These are phyloP conservation scores for Ammospiza caudacuta DNA, from an alignment of 2,113 vertebrate genomes.

Conservation along the genomic window DNA sequence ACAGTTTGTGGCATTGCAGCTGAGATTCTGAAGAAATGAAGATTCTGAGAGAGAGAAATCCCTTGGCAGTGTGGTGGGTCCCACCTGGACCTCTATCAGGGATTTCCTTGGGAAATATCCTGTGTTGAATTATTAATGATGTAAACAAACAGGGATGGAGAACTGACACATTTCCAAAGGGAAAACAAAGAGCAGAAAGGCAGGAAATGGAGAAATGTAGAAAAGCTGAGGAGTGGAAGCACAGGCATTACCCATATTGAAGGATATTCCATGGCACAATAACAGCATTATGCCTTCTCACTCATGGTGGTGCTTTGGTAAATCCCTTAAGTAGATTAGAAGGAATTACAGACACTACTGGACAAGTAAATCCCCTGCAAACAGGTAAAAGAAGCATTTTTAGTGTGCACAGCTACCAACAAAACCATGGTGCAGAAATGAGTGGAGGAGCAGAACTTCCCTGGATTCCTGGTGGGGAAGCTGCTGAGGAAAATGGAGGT, in stretches of 20 bases:
- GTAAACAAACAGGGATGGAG: not conserved
- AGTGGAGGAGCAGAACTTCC: not conserved
- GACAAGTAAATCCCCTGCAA: not conserved
- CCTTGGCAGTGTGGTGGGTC: not conserved
- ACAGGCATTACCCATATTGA: not conserved
- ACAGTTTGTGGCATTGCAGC: not conserved
- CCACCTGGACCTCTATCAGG: not conserved
- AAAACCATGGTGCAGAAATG: not conserved
- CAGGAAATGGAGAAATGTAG: not conserved
- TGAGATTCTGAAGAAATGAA: not conserved
- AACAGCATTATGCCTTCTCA: not conserved
- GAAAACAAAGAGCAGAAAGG: not conserved
- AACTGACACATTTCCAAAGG: not conserved
- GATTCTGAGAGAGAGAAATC: not conserved
- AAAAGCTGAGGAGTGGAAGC: not conserved
- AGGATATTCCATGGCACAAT: not conserved
- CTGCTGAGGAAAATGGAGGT: not conserved
- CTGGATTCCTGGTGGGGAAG: not conserved
- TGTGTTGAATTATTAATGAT: accelerated
- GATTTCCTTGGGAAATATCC: not conserved
- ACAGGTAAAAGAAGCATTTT: not conserved
- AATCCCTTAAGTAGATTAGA: conserved; percentile 60
- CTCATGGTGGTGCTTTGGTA: conserved; percentile 21
- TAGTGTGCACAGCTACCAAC: not conserved
- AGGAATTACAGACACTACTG: not conserved